phyloP scores from a whole-genome alignment of 2,888 invertebrate species.

The Brachynemurus nebulosus region DNA sequence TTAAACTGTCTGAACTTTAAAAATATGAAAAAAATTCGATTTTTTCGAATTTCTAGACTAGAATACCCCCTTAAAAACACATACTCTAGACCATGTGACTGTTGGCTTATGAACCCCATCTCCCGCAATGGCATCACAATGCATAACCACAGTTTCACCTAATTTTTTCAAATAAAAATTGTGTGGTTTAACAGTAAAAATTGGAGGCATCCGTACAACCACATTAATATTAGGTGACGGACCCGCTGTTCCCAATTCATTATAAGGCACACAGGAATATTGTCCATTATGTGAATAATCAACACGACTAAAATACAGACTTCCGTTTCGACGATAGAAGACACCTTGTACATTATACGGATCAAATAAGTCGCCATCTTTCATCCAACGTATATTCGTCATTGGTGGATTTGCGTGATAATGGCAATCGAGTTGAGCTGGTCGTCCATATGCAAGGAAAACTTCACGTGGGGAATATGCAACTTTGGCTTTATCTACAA shows the following conservation, averaged over 20 bases:
- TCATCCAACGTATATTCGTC: slow-evolving; percentile 82
- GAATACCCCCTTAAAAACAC: neutral
- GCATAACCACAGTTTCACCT: slow-evolving; percentile 66
- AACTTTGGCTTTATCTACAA: slow-evolving; percentile 80
- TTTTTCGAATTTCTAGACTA: too few species aligned
- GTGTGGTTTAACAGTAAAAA: slow-evolving; percentile 66
- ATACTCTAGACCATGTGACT: slow-evolving; percentile 54
- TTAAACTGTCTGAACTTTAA: too few species aligned
- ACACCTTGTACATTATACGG: slow-evolving; percentile 63
- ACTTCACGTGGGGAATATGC: slow-evolving; percentile 75
- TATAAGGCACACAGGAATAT: slow-evolving; percentile 87
- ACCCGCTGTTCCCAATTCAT: slow-evolving; percentile 73
- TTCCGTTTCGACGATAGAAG: slow-evolving; percentile 7
- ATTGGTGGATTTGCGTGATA: slow-evolving; percentile 85
- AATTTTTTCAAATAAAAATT: slow-evolving; percentile 71
- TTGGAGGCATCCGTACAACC: slow-evolving; percentile 72
- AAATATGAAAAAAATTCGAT: too few species aligned
- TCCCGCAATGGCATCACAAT: slow-evolving; percentile 64
- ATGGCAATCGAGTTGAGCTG: slow-evolving; percentile 78
- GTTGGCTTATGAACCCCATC: slow-evolving; percentile 48
- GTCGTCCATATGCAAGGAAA: slow-evolving; percentile 68
- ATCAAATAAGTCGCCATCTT: slow-evolving; percentile 81
- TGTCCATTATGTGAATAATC: slow-evolving; percentile 74
- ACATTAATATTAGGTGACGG: slow-evolving; percentile 74
- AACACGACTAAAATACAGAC: slow-evolving; percentile 39